Evolutionary conservation across 2,797 vertebrate genomes (phyloP).

Genomic region (Calcarius lapponicus): DNA sequence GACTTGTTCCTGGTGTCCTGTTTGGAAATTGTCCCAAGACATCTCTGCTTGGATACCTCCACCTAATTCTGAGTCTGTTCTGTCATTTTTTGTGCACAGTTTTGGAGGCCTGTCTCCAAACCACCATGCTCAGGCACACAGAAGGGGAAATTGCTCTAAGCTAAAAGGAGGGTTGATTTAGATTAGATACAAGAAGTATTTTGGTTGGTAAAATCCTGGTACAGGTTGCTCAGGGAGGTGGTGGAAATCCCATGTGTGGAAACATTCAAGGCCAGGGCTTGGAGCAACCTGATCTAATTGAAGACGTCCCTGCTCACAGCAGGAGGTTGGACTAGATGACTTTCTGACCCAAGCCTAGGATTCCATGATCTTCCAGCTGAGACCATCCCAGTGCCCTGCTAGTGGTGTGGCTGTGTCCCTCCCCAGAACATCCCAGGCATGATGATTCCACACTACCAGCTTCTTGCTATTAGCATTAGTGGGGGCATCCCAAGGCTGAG

Average conservation of each 20-base stretch:
- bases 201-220: not conserved
- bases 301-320: not conserved
- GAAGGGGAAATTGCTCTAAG: not conserved
- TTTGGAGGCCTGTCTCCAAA: not conserved
- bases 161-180: not conserved
- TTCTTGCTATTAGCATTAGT: not conserved
- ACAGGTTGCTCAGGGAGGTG: not conserved
- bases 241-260: not conserved
- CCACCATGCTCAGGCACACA: not conserved
- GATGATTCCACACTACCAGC: not conserved
- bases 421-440: not conserved
- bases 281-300: not conserved
- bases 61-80: not conserved
- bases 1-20: not conserved
- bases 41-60: not conserved
- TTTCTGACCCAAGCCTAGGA: not conserved
- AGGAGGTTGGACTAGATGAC: not conserved
- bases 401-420: not conserved
- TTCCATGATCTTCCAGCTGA: not conserved
- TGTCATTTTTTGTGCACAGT: not conserved
- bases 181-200: not conserved
- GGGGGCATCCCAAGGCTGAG: not conserved
- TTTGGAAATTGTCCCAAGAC: not conserved
- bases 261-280: not conserved
- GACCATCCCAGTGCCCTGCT: not conserved